A percentile compares a stretch with the other conserved stretches of the same genome.
Conservation (phyloP, 2,113 vertebrate species). For the Pelobates fuscus region DNA sequence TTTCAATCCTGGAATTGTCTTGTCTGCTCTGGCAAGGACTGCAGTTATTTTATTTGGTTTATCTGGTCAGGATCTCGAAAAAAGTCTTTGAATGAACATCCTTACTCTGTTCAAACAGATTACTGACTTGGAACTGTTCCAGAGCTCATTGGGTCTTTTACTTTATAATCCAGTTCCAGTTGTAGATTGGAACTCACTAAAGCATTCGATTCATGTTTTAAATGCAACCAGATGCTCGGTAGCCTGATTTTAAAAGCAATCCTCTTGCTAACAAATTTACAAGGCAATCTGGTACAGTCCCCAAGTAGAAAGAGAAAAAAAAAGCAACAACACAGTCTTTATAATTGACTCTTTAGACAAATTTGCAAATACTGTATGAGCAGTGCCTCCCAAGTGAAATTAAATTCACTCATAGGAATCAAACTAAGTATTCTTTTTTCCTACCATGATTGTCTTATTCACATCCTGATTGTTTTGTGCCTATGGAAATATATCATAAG, state of each 20-base stretch:
- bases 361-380: no score
- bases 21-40: conserved; percentile 17
- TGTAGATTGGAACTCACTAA: conserved; percentile 27
- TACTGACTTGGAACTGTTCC: conserved; percentile 23
- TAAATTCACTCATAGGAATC: no score
- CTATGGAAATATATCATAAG: no score
- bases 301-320: no score
- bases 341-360: no score
- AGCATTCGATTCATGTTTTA: conserved; percentile 22
- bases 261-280: background rate
- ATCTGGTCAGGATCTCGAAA: conserved; percentile 11
- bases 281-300: no score
- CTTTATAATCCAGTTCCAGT: conserved; percentile 11
- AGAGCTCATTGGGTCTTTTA: conserved; percentile 20
- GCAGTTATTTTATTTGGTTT: conserved; percentile 15
- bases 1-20: conserved; percentile 23
- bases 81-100: conserved; percentile 7
- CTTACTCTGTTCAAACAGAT: conserved; percentile 13
- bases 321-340: no score
- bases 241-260: background rate
- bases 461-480: no score
- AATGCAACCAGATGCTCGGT: conserved; percentile 34
- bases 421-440: no score
- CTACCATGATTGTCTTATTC: no score
- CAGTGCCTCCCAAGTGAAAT: no score